These are phyloP conservation scores for Alectura lathami DNA, from an alignment of 2,113 vertebrate genomes.

Conservation along the genomic window DNA sequence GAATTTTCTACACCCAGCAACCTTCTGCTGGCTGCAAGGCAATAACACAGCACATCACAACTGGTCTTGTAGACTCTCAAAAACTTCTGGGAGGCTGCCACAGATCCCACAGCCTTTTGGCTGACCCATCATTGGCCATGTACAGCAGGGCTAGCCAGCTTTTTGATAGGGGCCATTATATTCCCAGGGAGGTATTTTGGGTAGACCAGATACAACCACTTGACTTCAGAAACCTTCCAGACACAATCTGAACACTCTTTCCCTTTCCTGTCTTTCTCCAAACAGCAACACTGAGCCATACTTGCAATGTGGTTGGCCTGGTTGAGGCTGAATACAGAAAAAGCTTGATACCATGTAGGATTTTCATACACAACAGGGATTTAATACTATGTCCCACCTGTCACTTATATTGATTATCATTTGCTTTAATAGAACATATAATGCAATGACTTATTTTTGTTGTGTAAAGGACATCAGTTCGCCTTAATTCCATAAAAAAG, in stretches of 20 bases:
- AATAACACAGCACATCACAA: not conserved
- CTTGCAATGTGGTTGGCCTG: not conserved
- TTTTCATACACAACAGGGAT: not conserved
- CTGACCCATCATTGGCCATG: not conserved
- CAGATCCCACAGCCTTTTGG: conserved; percentile 48
- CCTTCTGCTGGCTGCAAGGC: not conserved
- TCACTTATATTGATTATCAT: conserved; percentile 6
- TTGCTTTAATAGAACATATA: conserved; percentile 18
- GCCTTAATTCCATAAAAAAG: not conserved
- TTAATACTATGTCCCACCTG: not conserved
- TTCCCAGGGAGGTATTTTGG: conserved; percentile 25
- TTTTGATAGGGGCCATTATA: not conserved
- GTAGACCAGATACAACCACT: conserved; percentile 2
- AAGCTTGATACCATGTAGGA: not conserved
- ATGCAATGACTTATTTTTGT: not conserved
- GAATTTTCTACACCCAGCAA: conserved; percentile 26
- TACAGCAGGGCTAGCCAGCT: not conserved
- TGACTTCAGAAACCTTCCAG: conserved; percentile 26
- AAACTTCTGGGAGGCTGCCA: conserved; percentile 26
- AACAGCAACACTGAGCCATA: not conserved
- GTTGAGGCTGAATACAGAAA: not conserved
- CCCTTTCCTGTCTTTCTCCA: not conserved
- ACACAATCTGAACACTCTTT: not conserved
- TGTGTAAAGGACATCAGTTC: not conserved
- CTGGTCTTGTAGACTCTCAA: not conserved